phyloP scores from a whole-genome alignment of 2,113 vertebrate genomes.

The Macrotis lagotis region DNA sequence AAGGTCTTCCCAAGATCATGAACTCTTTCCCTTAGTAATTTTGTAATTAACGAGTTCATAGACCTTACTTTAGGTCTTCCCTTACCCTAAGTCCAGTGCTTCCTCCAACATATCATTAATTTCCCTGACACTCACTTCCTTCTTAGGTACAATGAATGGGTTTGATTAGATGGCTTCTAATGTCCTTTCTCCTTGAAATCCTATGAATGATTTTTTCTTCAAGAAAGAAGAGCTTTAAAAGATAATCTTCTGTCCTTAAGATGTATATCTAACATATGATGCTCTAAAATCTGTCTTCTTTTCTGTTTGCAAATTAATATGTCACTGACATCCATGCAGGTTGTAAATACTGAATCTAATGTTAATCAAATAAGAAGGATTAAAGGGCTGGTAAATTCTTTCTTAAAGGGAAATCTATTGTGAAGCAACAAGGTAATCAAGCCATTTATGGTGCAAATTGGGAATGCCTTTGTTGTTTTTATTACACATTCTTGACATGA shows the following conservation, averaged over 20 bases:
- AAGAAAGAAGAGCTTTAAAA: slow-evolving; percentile 44
- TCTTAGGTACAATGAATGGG: not conserved
- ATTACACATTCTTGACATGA: slow-evolving; percentile 58
- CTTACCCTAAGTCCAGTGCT: not conserved
- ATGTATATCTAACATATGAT: slow-evolving; percentile 28
- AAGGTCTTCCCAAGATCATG: not conserved
- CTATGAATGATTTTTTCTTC: not conserved
- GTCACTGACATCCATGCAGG: not conserved
- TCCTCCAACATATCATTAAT: not conserved
- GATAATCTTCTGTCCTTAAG: not conserved
- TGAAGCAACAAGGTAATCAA: slow-evolving; percentile 52
- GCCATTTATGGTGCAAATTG: not conserved
- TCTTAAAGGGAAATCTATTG: slow-evolving; percentile 40
- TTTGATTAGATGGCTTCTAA: not conserved
- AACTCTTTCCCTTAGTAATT: no score
- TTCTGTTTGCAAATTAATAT: slow-evolving; percentile 48
- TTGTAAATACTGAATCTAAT: slow-evolving; percentile 41
- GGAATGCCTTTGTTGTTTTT: slow-evolving; percentile 53
- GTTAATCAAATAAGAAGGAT: slow-evolving; percentile 55
- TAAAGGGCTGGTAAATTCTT: slow-evolving; percentile 43
- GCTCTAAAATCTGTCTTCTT: slow-evolving; percentile 21
- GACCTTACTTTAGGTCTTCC: not conserved
- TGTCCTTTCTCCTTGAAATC: not conserved
- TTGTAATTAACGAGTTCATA: no score
- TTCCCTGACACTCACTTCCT: not conserved